Evolutionary conservation across 2,888 invertebrate species (phyloP).

Genomic region (Philaethria dido): DNA sequence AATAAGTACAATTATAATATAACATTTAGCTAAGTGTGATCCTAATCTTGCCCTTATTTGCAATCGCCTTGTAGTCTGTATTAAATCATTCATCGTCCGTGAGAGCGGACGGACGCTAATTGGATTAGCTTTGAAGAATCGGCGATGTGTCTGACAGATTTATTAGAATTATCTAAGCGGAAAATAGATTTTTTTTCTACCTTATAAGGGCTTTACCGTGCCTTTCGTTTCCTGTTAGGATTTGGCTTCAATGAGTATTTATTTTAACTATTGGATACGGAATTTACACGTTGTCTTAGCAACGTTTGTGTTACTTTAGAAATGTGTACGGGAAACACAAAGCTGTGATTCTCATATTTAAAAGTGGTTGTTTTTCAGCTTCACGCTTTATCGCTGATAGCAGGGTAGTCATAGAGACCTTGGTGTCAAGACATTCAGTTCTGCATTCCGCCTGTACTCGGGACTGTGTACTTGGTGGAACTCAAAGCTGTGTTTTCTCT

Average conservation of each 20-base stretch:
- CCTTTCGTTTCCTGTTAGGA: neutral
- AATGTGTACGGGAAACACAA: no score
- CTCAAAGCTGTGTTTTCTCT: no score
- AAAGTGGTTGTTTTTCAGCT: neutral
- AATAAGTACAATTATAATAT: constrained; percentile 9
- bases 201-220: constrained; percentile 12
- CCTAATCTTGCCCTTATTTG: constrained; percentile 19
- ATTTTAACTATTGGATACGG: no score
- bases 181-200: constrained; percentile 35
- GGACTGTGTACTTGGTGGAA: no score
- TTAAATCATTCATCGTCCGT: constrained; percentile 37
- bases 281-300: no score
- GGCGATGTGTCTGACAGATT: constrained; percentile 38
- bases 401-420: neutral
- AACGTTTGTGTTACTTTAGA: no score
- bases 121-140: constrained; percentile 43
- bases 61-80: constrained; percentile 36
- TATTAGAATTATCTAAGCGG: constrained; percentile 39
- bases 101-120: constrained; percentile 42
- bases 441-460: no score
- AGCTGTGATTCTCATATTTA: no score
- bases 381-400: neutral
- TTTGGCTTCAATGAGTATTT: no score
- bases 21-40: constrained; percentile 11
- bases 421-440: no score